Base-by-base conservation (phyloP, 2,797 vertebrate species). In the Tragelaphus eurycerus region DNA sequence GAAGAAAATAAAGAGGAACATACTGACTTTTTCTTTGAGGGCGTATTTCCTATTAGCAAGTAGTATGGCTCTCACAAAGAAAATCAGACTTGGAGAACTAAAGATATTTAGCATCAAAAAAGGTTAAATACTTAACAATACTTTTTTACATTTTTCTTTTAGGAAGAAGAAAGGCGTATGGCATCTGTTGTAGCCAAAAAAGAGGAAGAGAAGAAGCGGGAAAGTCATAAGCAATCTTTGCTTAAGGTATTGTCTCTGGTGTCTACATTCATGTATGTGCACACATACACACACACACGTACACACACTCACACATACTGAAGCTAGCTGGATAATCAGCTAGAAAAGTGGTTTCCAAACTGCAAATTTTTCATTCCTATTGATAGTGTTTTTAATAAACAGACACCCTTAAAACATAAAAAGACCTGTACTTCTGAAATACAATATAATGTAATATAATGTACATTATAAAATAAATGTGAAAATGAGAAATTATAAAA, bases 91-190 rank as follows among this genome's bases (percentile, higher is more conserved):
- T 59, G 46, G 7, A 48, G 54, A 60, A 67, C 43, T 29, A 60
- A 81, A 78, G 34, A 59, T 90, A 83, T 62, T 96, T 88, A 95
- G 19, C 46, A 86, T 86, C 38, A 67, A 48, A 95, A 86, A 43
- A 50, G 6, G 11, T 81, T 71, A 78, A 90, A 76, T 90, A 71
- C 91, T 94, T 97, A 62, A 85, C 60, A 67, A 67, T 82, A 46
- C 43, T 78, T 89, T 78, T 57, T 48, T 1, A 19, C 46, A 57
- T 43, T 88, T 76, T 84, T 86, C 98, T 17, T 43, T 78, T 98
- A 99, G 99, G 99, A 99, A 98, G 99, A 99, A 99, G 99, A 99
- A 99, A 99, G 99, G 98, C 99, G 99, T 96, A 99, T 99, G 98
- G 99, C 99, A 98, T 99, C 99, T 97, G 98, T 99, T 98, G 99